Conservation (phyloP, 1,140 invertebrate species). For the Drosophila nigromelanica region DNA sequence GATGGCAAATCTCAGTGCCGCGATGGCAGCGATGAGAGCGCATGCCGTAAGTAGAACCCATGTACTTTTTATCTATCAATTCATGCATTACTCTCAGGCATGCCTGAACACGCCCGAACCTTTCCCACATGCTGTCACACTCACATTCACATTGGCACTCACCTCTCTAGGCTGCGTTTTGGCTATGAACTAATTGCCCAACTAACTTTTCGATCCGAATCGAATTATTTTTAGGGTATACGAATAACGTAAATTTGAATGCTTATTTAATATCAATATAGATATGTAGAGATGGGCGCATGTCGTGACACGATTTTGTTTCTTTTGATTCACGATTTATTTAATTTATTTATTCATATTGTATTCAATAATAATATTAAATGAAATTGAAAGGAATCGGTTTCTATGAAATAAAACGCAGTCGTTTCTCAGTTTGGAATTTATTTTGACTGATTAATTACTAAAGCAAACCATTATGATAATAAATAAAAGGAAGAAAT, state of each 20-base stretch:
- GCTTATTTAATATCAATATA: neutral
- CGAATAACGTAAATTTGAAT: neutral
- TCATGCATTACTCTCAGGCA: neutral
- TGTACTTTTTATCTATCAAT: neutral
- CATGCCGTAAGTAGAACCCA: constrained; percentile 85
- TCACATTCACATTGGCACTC: neutral
- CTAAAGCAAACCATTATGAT: too few relatives aligned
- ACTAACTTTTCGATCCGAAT: neutral
- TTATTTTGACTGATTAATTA: too few relatives aligned
- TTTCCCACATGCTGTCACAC: neutral
- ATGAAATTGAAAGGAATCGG: too few relatives aligned
- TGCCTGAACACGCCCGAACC: neutral
- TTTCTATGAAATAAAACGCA: too few relatives aligned
- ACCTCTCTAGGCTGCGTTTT: neutral
- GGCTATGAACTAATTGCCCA: neutral
- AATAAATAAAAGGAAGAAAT: too few relatives aligned
- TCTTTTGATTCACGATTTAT: neutral
- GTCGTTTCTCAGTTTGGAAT: too few relatives aligned
- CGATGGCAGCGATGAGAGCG: constrained; percentile 89
- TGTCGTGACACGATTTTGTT: neutral
- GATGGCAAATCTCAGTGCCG: constrained; percentile 89
- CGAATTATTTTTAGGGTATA: neutral
- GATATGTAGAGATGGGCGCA: neutral
- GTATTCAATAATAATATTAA: too few relatives aligned
- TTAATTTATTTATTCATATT: too few relatives aligned